Conservation (phyloP, 2,797 vertebrate species). For the Tokudaia tokunoshimensis region DNA sequence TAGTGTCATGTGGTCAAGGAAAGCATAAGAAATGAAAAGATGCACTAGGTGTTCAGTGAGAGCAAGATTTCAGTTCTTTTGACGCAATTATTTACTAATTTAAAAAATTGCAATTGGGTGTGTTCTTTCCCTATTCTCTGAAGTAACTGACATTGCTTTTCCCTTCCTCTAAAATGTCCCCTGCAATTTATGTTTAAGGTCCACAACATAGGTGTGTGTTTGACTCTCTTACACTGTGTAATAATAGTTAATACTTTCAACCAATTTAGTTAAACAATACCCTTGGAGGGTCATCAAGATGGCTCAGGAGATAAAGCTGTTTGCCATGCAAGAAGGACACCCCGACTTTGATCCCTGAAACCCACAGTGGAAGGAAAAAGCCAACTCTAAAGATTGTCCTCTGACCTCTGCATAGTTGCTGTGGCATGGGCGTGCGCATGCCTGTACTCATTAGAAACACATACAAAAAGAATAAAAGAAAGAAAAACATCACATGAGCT, state of each 20-base stretch:
- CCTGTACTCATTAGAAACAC: neutral
- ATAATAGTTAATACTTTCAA: conserved; percentile 13
- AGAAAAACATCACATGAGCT: neutral
- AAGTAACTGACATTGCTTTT: neutral
- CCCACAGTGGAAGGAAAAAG: neutral
- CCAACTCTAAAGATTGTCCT: neutral
- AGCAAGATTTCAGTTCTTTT: neutral
- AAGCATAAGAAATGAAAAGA: neutral
- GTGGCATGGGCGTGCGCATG: too few species aligned
- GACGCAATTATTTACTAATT: neutral
- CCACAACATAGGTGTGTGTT: neutral
- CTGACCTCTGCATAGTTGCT: neutral
- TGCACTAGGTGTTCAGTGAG: neutral
- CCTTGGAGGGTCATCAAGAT: neutral
- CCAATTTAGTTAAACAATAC: neutral
- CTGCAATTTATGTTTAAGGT: neutral
- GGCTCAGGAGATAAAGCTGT: neutral
- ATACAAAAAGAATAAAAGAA: neutral
- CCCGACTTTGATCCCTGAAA: neutral
- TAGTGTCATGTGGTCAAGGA: neutral
- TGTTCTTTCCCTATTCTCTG: neutral
- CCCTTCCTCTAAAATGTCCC: neutral
- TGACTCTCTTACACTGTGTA: neutral
- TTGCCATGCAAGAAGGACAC: too few species aligned
- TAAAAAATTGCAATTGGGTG: neutral